Conservation (phyloP, 1,140 invertebrate species). For the Papilio xuthus region DNA sequence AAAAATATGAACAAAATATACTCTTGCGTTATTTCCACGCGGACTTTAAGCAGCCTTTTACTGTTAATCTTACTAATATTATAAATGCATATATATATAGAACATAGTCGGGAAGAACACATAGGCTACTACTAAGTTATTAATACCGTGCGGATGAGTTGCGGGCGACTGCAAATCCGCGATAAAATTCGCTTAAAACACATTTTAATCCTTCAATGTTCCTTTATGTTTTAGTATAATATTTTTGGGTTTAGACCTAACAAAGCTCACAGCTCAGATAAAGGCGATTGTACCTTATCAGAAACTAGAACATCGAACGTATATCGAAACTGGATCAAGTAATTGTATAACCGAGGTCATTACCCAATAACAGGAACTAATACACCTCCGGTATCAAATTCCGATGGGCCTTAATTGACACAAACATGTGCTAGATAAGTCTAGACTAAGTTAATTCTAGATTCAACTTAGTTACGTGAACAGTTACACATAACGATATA, state of each 20-base stretch:
- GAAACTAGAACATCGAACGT: constrained; percentile 18
- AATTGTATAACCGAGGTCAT: constrained; percentile 31
- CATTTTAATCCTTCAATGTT: neutral
- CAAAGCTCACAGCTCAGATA: constrained; percentile 17
- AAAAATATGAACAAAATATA: too few species aligned
- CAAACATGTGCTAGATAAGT: constrained; percentile 1
- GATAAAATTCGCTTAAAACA: too few species aligned
- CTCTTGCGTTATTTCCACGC: too few species aligned
- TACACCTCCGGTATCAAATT: constrained; percentile 26
- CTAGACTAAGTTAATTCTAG: neutral
- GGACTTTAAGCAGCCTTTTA: too few species aligned
- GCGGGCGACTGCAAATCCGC: too few species aligned
- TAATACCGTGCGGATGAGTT: too few species aligned
- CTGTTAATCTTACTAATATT: too few species aligned
- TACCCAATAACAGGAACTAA: constrained; percentile 32
- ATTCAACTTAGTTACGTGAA: neutral
- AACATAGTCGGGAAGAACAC: too few species aligned
- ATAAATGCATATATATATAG: too few species aligned
- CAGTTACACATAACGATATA: neutral
- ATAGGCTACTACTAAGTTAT: too few species aligned
- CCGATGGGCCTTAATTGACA: constrained; percentile 29
- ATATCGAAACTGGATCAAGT: constrained; percentile 22
- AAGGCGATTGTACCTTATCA: constrained; percentile 27
- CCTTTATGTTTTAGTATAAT: neutral
- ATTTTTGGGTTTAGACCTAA: neutral